Conservation (phyloP, 2,888 invertebrate genomes). For the Lottia gigantea region DNA sequence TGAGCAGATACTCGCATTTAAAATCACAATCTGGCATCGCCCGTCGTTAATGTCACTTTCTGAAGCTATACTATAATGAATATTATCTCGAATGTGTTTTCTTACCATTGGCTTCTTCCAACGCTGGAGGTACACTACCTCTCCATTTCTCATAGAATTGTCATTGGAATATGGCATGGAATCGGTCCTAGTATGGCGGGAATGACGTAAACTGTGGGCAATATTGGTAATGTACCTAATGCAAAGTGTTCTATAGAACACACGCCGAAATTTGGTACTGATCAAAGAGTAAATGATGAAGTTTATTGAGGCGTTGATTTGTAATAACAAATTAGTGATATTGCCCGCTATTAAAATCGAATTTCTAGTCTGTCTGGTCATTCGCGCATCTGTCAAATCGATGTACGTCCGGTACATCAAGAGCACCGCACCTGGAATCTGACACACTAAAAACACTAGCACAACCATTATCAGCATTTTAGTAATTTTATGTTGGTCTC, state of each 20-base stretch:
- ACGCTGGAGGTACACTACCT: neutral
- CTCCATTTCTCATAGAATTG: neutral
- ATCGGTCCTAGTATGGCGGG: neutral
- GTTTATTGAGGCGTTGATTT: conserved; percentile 81
- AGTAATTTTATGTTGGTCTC: conserved; percentile 74
- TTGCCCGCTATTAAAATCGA: conserved; percentile 73
- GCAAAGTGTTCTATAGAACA: conserved; percentile 65
- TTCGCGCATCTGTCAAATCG: conserved; percentile 30
- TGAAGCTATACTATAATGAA: neutral
- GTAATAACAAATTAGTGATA: conserved; percentile 78
- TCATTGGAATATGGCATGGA: neutral
- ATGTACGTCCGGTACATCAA: conserved; percentile 70
- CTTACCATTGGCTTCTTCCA: conserved; percentile 4
- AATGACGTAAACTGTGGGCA: neutral
- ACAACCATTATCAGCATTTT: conserved; percentile 83
- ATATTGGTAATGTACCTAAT: neutral
- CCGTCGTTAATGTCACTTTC: neutral
- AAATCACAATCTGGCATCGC: too few relatives aligned
- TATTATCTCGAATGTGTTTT: neutral
- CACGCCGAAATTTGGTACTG: conserved; percentile 79
- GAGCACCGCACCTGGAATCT: conserved; percentile 76
- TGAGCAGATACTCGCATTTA: too few relatives aligned
- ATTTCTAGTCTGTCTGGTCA: conserved; percentile 30
- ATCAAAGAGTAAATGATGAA: conserved; percentile 83
- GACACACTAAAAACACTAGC: conserved; percentile 79